A percentile compares a stretch with the other conserved stretches of the same genome.
Evolutionary conservation across 2,888 invertebrate species (phyloP).

Genomic region (Aquatica leii): DNA sequence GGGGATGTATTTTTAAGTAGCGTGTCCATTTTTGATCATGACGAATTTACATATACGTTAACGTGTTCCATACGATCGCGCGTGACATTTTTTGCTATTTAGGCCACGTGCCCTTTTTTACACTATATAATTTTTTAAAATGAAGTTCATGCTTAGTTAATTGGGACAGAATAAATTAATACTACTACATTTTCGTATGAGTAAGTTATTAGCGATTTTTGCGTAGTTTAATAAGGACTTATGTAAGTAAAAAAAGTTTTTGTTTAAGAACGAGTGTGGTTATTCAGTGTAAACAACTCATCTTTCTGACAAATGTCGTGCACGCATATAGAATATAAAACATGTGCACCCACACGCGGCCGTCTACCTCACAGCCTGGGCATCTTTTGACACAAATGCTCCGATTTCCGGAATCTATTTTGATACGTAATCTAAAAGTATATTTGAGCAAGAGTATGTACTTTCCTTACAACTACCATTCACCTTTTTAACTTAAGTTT

Average conservation of each 20-base stretch:
- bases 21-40: conserved; percentile 46
- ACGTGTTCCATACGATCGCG: conserved; percentile 46
- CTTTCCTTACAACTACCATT: no score
- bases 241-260: no score
- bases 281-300: conserved; percentile 22
- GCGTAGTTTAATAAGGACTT: no score
- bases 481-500: no score
- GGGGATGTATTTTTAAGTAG: conserved; percentile 49
- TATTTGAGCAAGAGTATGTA: conserved; percentile 4
- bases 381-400: conserved; percentile 52
- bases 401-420: conserved; percentile 57
- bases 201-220: no score
- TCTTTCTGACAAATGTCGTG: conserved; percentile 33
- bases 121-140: neutral
- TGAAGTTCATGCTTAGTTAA: no score
- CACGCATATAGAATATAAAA: conserved; percentile 31
- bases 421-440: conserved; percentile 46
- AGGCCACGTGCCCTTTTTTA: conserved; percentile 50
- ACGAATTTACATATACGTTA: conserved; percentile 48
- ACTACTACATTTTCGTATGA: no score
- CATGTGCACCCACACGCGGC: conserved; percentile 42
- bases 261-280: neutral
- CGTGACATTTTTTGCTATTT: conserved; percentile 39
- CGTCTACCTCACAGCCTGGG: conserved; percentile 43
- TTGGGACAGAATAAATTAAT: no score